A percentile compares a stretch with the other conserved stretches of the same genome.
These are phyloP conservation scores for Gorilla gorilla DNA, from an alignment of 2,113 vertebrate genomes.

Conservation along the genomic window DNA sequence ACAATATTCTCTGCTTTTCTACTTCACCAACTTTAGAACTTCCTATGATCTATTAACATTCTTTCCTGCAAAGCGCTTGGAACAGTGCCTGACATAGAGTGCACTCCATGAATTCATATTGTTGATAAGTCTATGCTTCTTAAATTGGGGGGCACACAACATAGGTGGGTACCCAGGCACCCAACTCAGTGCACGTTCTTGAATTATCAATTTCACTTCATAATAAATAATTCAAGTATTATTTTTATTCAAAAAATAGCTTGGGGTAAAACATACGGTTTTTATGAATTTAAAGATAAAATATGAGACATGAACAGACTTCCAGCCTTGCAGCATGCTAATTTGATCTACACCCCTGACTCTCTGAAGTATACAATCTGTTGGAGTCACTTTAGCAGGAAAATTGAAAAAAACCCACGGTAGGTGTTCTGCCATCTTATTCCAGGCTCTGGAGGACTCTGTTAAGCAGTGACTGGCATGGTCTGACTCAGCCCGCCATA, in stretches of 20 bases:
- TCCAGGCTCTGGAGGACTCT: neutral
- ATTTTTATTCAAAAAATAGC: constrained; percentile 13
- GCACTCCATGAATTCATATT: neutral
- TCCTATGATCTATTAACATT: neutral
- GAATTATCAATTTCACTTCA: neutral
- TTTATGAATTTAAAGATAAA: constrained; percentile 8
- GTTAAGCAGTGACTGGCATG: neutral
- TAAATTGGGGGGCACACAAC: neutral
- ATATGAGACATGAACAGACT: neutral
- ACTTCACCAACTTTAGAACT: neutral
- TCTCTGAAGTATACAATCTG: neutral
- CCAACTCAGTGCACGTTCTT: neutral
- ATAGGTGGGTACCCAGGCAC: neutral
- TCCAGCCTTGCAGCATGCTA: neutral
- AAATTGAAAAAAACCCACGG: neutral
- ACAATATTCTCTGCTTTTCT: neutral
- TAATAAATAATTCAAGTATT: constrained; percentile 27
- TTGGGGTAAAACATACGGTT: neutral
- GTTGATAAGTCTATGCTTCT: neutral
- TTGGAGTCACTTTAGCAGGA: neutral
- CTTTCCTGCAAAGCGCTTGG: neutral
- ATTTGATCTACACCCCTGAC: neutral
- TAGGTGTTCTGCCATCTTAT: neutral
- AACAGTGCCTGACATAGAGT: neutral
- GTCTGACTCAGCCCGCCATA: neutral